Percentiles rank a stretch among this genome's conserved stretches.
Conservation (phyloP, 2,113 vertebrate species). For the Meriones unguiculatus region DNA sequence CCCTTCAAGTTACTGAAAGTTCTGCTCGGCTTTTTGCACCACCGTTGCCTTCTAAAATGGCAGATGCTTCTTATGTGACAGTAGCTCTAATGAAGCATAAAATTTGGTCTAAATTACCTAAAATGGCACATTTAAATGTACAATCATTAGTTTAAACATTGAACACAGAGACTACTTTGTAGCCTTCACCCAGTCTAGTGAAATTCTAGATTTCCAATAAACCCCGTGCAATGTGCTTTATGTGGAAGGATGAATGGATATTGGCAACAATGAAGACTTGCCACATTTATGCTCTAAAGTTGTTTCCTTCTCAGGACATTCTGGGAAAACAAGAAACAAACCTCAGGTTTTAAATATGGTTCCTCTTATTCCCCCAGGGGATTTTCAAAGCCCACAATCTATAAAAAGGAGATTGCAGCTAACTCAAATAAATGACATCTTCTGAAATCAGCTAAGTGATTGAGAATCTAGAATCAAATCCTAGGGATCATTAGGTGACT, state of each 20-base stretch:
- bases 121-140: neutral
- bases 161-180: neutral
- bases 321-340: conserved; percentile 63
- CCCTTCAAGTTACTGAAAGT: neutral
- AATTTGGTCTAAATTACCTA: neutral
- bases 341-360: conserved; percentile 58
- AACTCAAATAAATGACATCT: neutral
- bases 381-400: conserved; percentile 54
- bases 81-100: neutral
- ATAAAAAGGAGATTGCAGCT: neutral
- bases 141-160: conserved; percentile 23
- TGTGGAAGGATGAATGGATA: neutral
- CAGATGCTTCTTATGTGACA: neutral
- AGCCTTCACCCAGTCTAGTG: neutral
- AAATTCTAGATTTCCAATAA: neutral
- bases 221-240: neutral
- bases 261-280: neutral
- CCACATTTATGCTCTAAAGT: neutral
- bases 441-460: conserved; percentile 26
- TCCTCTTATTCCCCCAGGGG: conserved; percentile 49
- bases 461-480: conserved; percentile 38
- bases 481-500: neutral
- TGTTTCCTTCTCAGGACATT: conserved; percentile 42
- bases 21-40: neutral
- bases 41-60: neutral